Conservation (phyloP, 2,888 invertebrate genomes). For the Acanthosepion esculentum region DNA sequence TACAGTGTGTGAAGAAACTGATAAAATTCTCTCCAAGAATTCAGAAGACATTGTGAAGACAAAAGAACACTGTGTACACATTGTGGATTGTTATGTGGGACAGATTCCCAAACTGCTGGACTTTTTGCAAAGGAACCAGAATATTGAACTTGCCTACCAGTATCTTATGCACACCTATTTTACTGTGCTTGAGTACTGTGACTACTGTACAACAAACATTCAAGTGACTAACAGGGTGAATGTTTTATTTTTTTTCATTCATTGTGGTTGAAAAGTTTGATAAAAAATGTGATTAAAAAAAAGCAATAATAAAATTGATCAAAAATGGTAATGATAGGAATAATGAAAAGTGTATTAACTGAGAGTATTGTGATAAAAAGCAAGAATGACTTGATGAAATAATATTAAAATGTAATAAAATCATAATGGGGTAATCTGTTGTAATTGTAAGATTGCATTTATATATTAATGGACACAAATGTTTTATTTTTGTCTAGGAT, state of each 20-base stretch:
- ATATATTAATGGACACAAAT: not conserved
- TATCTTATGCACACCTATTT: slow-evolving; percentile 58
- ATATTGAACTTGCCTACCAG: slow-evolving; percentile 61
- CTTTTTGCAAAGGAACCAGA: slow-evolving; percentile 62
- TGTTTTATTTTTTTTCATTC: not conserved
- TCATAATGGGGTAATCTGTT: no score
- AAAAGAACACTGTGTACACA: not conserved
- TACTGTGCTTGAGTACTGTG: slow-evolving; percentile 54
- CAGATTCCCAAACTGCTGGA: slow-evolving; percentile 52
- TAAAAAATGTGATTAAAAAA: no score
- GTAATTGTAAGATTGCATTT: no score
- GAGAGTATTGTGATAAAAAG: no score
- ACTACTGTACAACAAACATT: not conserved
- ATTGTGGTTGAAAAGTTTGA: no score
- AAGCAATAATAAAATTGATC: no score
- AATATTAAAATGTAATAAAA: no score
- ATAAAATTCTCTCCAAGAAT: not conserved
- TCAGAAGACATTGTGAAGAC: not conserved
- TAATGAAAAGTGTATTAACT: no score
- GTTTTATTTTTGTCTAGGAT: not conserved
- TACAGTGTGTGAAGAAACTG: not conserved
- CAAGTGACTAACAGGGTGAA: not conserved
- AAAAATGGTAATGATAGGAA: no score
- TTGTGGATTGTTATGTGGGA: not conserved
- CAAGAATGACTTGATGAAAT: no score